Evolutionary conservation across 2,888 invertebrate genomes (phyloP), one percentile per base, ranked within the genome.

Genomic region (Drosophila neonasuta): DNA sequence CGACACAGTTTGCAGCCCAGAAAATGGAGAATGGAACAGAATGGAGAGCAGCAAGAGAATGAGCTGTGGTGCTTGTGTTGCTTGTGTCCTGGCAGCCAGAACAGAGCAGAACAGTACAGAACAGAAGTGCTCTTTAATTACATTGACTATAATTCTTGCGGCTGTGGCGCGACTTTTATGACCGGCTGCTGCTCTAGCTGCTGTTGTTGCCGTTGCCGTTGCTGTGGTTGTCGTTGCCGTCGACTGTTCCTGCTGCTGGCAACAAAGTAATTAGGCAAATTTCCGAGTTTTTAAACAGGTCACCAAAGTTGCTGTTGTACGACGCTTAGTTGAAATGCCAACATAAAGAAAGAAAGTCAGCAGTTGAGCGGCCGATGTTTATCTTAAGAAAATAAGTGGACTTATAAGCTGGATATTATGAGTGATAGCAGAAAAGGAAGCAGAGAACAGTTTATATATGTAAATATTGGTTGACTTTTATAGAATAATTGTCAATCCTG

Each of bases 191-290:
- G 75, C 30, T 46, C 34, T 24, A 49, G 68, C 42, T 45, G 54
- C 55, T n/a, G n/a, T n/a, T n/a, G n/a, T n/a, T 67, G 29, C 29
- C 45, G 61, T 17, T 66, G 48, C 46, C 32, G 49, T 6, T 50
- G 59, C 32, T 74, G 60, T 41, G 17, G 50, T 34, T 59, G 34
- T 29, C 51, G 20, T 50, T 45, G 56, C 57, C 83, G 20, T 20
- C 20, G 20, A 20, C 20, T 20, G 20, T 20, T 64, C 46, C 61
- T 64, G 56, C 61, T 65, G 48, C 66, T 73, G 80, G 75, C 85
- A 77, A 80, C 77, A 84, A 79, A 81, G 87, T 88, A 88, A 88
- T 88, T 88, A 88, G 88, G 81, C 76, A 80, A 88, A 88, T 88
- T 83, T 88, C 87, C 88, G 83, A 74, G 62, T 76, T 88, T 87